Evolutionary conservation across 2,797 vertebrate genomes (phyloP).

Genomic region (Cynopterus sphinx): DNA sequence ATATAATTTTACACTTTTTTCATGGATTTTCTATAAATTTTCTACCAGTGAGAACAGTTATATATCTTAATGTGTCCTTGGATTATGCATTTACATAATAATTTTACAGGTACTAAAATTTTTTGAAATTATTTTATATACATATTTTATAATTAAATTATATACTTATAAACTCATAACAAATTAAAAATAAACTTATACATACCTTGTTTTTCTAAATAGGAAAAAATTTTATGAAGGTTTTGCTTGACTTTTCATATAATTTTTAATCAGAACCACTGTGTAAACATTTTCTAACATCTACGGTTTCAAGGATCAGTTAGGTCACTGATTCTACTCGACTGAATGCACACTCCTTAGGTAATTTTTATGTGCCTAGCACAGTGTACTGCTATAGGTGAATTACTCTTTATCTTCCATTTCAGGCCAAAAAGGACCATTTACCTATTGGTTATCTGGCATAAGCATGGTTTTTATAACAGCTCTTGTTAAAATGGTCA

Average conservation of each 20-base stretch:
- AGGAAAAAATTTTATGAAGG: background rate
- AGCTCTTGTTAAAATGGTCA: background rate
- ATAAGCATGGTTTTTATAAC: background rate
- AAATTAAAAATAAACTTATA: slow-evolving; percentile 33
- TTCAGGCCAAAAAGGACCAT: background rate
- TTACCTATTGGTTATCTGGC: background rate
- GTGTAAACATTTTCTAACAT: background rate
- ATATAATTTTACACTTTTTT: background rate
- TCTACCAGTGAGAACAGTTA: background rate
- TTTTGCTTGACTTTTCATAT: background rate
- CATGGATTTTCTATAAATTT: background rate
- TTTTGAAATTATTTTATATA: background rate
- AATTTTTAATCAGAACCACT: background rate
- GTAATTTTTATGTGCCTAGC: background rate
- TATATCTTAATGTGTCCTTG: background rate
- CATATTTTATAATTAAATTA: no score
- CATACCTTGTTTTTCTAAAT: background rate
- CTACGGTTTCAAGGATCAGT: background rate
- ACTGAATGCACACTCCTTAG: background rate
- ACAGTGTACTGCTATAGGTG: background rate
- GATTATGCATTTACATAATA: background rate
- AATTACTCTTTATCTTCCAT: background rate
- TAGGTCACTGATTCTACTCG: background rate
- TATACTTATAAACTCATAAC: background rate
- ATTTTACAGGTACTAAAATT: background rate